These are phyloP conservation scores for Bucorvus abyssinicus DNA, from an alignment of 2,797 vertebrate genomes.

Conservation along the genomic window DNA sequence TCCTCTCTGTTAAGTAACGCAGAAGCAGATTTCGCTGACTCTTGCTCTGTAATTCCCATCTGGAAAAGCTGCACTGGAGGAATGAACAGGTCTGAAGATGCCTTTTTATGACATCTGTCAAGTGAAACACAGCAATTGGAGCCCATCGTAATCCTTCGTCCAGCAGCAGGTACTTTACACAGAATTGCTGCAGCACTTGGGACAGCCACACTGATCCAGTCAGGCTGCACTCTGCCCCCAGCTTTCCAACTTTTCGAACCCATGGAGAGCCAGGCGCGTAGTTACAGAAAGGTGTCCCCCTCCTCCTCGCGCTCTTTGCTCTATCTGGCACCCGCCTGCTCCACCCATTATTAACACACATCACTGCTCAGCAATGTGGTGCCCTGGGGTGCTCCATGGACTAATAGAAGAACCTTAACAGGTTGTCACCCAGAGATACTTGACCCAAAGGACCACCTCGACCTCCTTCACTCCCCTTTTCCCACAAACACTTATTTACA, in stretches of 20 bases:
- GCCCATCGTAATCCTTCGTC: constrained; percentile 57
- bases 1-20: constrained; percentile 83
- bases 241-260: not conserved
- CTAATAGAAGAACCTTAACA: not conserved
- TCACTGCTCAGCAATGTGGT: rapidly evolving
- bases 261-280: not conserved
- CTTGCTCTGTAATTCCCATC: constrained; percentile 78
- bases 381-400: rapidly evolving
- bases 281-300: not conserved
- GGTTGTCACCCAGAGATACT: rapidly evolving
- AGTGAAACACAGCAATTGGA: constrained; percentile 64
- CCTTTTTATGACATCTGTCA: constrained; percentile 71
- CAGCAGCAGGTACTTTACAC: constrained; percentile 56
- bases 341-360: too few species aligned
- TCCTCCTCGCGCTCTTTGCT: not conserved
- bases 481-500: not conserved
- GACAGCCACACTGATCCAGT: not conserved
- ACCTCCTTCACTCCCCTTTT: not conserved
- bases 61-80: constrained; percentile 70
- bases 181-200: not conserved
- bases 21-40: constrained; percentile 92
- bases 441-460: not conserved
- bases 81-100: constrained; percentile 71
- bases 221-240: not conserved
- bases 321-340: not conserved